Evolutionary conservation across 2,797 vertebrate genomes (phyloP), one percentile per base, ranked within the genome.

Genomic region (Babyrousa celebensis): DNA sequence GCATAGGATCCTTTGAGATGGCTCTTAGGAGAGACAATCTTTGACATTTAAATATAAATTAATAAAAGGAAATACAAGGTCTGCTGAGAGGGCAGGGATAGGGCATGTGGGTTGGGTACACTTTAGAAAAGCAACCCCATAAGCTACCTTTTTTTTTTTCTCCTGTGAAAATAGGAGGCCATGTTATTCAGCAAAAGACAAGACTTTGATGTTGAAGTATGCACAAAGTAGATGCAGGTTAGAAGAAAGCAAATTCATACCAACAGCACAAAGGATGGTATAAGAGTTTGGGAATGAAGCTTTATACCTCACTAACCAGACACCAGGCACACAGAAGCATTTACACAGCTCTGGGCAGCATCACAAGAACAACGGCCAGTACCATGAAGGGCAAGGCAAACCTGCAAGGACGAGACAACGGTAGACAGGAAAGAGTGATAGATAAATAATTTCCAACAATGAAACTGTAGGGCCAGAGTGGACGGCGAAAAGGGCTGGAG

Each of bases 1-100:
- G 40, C 18, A 71, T 52, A 80, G 23, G 36, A 23, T 40, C 12
- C 83, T 58, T 91, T 91, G 17, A 21, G 23, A n/a, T 23, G 65
- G 40, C 48, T 70, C 54, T 80, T 70, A 77, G 23, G 67, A 74
- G 21, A 63, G 5, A 60, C 8, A 20, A 67, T 58, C 48, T 79
- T 67, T 87, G 56, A 91, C 87, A 87, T 75, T 21, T 40, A 83
- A 80, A 48, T 32, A 48, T 48, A 68, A n/a, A 60, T 21, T 82
- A 32, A 40, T 16, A 72, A 60, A 78, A 29, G 12, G 29, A 58
- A 85, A 17, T 23, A 60, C 60, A 80, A 10, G 27, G 20, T 78
- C 56, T 75, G 43, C 48, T 27, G 18, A 48, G 21, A 86, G 58
- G 67, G 32, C 29, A n/a, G 25, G 21, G 20, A 29, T 56, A 52